Conservation (phyloP, 2,113 vertebrate species). For the Jacana jacana region DNA sequence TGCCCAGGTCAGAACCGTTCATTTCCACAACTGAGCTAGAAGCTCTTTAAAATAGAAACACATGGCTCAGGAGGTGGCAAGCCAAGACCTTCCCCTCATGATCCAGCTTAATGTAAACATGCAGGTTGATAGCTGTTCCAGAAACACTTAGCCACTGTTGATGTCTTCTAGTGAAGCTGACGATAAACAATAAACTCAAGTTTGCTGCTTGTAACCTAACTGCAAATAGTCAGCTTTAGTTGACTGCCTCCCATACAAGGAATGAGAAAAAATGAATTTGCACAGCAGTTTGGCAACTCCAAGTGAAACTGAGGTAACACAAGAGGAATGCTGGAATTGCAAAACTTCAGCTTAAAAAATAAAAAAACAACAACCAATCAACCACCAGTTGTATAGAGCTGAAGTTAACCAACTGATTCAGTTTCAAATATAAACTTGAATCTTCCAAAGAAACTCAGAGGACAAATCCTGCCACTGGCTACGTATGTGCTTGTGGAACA, state of each 20-base stretch:
- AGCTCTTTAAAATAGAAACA: background rate
- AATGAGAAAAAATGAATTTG: background rate
- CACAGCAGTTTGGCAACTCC: background rate
- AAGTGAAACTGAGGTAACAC: background rate
- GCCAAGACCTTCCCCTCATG: background rate
- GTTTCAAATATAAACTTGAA: background rate
- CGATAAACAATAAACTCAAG: background rate
- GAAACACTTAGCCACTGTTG: background rate
- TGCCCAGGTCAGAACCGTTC: background rate
- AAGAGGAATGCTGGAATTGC: background rate
- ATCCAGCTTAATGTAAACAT: background rate
- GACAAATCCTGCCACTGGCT: background rate
- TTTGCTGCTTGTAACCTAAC: background rate
- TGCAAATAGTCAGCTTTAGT: background rate
- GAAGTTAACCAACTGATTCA: background rate
- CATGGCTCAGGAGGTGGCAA: background rate
- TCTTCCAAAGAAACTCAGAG: background rate
- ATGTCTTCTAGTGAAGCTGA: background rate
- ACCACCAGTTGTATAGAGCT: background rate
- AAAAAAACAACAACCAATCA: background rate
- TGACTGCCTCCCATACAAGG: background rate
- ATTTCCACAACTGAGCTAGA: background rate
- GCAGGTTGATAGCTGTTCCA: background rate
- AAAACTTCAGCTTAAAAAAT: conserved; percentile 1
- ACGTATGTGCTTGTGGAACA: background rate